Percentiles rank a stretch among this genome's conserved stretches.
These are phyloP conservation scores for Rhegmatorhina hoffmannsi DNA, from an alignment of 2,113 vertebrate genomes.

Conservation along the genomic window DNA sequence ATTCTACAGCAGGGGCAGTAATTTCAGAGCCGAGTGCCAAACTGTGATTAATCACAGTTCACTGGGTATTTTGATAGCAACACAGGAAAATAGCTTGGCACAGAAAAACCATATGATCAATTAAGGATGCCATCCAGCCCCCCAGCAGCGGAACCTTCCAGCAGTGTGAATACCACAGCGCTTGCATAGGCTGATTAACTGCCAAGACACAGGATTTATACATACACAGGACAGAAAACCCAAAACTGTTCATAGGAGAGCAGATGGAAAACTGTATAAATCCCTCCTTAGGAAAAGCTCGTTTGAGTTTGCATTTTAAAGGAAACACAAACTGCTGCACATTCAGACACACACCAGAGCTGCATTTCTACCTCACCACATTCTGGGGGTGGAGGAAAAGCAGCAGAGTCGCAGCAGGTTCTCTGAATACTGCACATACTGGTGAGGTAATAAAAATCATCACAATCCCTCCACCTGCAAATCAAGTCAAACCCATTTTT, in stretches of 20 bases:
- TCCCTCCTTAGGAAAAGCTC: neutral
- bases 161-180: neutral
- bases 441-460: neutral
- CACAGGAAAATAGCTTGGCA: neutral
- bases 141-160: neutral
- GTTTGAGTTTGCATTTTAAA: neutral
- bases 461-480: neutral
- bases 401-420: neutral
- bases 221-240: neutral
- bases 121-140: neutral
- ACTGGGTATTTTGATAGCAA: neutral
- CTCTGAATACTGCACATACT: neutral
- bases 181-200: neutral
- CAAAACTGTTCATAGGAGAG: neutral
- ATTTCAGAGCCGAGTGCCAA: neutral
- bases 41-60: slow-evolving; percentile 4
- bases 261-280: neutral
- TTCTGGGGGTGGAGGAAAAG: neutral
- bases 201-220: neutral
- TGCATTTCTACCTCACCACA: neutral
- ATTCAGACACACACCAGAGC: neutral
- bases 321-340: neutral
- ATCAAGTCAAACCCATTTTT: neutral
- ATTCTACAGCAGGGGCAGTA: neutral
- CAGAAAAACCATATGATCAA: neutral